A percentile compares a stretch with the other conserved stretches of the same genome.
These are phyloP conservation scores for Pandemis heparana DNA, from an alignment of 2,888 invertebrate species.

Conservation along the genomic window DNA sequence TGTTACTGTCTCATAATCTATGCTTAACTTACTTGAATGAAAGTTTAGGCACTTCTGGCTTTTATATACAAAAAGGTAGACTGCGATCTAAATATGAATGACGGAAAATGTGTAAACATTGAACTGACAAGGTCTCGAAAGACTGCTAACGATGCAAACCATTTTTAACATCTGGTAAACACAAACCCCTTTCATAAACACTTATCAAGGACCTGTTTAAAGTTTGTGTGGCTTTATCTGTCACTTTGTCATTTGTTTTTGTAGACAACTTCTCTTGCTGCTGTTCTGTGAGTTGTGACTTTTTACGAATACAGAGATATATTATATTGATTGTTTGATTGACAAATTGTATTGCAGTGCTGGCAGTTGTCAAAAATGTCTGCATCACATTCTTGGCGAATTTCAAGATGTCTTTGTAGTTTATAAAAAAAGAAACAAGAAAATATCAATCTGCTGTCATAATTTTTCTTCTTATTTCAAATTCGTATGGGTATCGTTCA, in stretches of 20 bases:
- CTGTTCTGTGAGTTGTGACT: no score
- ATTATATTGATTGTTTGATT: no score
- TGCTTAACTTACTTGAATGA: slow-evolving; percentile 40
- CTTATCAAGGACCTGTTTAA: no score
- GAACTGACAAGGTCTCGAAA: not conserved
- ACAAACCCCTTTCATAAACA: not conserved
- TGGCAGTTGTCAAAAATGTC: not conserved
- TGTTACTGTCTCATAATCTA: slow-evolving; percentile 21
- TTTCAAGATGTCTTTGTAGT: not conserved
- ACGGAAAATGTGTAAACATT: not conserved
- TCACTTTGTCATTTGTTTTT: no score
- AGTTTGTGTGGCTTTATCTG: no score
- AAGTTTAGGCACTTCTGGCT: slow-evolving; percentile 58
- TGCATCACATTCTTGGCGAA: no score
- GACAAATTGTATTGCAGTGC: not conserved
- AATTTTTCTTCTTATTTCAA: not conserved
- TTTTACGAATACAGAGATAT: no score
- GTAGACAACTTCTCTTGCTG: no score
- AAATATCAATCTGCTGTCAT: not conserved
- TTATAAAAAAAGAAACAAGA: not conserved
- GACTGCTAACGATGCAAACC: no score
- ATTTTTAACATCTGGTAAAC: not conserved
- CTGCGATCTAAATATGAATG: not conserved
- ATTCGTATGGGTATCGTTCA: not conserved
- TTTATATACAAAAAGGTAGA: slow-evolving; percentile 51